A percentile compares a stretch with the other conserved stretches of the same genome.
phyloP scores from a whole-genome alignment of 1,140 invertebrate species.

The Drosophila nebulosa region DNA sequence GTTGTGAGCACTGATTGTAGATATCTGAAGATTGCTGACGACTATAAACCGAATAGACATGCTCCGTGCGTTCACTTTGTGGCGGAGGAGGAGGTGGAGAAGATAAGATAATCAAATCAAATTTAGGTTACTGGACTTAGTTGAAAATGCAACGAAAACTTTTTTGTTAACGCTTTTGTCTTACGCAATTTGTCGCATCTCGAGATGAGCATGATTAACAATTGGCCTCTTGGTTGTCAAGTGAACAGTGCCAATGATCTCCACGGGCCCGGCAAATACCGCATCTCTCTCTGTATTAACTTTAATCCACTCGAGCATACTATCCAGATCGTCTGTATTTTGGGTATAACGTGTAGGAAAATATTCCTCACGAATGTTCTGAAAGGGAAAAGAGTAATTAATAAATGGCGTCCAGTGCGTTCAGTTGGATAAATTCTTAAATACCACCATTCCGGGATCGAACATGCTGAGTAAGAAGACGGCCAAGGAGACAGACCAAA shows the following conservation, averaged over 20 bases:
- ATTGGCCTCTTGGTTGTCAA: constrained; percentile 74
- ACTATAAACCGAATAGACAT: constrained; percentile 78
- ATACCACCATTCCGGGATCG: constrained; percentile 74
- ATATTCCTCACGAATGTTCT: constrained; percentile 77
- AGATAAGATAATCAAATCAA: background rate
- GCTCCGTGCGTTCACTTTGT: constrained; percentile 68
- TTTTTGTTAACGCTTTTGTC: background rate
- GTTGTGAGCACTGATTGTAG: constrained; percentile 75
- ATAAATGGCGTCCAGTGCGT: background rate
- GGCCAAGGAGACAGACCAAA: constrained; percentile 76
- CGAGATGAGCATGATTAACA: constrained; percentile 76
- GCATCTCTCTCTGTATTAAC: constrained; percentile 77
- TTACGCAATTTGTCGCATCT: constrained; percentile 78
- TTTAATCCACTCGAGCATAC: constrained; percentile 79
- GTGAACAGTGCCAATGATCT: constrained; percentile 77
- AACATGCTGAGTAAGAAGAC: constrained; percentile 75
- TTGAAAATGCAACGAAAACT: background rate
- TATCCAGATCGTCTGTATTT: constrained; percentile 61
- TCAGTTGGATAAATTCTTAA: no score
- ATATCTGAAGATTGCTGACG: constrained; percentile 78
- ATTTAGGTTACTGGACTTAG: background rate
- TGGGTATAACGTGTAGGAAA: constrained; percentile 41
- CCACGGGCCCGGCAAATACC: constrained; percentile 74
- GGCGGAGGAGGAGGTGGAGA: background rate
- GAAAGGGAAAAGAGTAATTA: background rate